These are phyloP conservation scores for Hesperophylax magnus DNA, from an alignment of 1,140 invertebrate species.

Conservation along the genomic window DNA sequence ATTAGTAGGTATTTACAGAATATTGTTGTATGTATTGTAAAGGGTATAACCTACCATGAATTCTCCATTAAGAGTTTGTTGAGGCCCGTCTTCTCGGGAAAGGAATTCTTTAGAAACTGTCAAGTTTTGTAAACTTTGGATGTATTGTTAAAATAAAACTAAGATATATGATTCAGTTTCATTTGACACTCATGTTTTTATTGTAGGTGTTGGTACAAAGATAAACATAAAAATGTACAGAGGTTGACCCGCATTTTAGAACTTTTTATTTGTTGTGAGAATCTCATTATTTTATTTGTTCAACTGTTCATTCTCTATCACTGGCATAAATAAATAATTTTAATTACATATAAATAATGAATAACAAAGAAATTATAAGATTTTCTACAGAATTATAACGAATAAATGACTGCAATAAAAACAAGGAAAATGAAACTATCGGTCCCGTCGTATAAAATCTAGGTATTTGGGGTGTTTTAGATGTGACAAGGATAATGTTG, in stretches of 20 bases:
- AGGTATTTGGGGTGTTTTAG: slow-evolving; percentile 47
- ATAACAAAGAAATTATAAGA: slow-evolving; percentile 54
- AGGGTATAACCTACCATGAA: slow-evolving; percentile 14
- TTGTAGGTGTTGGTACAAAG: slow-evolving; percentile 53
- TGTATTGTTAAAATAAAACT: slow-evolving; percentile 44
- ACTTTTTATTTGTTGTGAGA: slow-evolving; percentile 73
- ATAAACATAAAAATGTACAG: slow-evolving; percentile 50
- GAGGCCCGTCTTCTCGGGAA: background rate
- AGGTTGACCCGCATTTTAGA: slow-evolving; percentile 47
- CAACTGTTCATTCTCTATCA: slow-evolving; percentile 59
- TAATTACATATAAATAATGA: slow-evolving; percentile 52
- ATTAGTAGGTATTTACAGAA: background rate
- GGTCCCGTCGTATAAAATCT: slow-evolving; percentile 55
- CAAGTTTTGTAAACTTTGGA: slow-evolving; percentile 13
- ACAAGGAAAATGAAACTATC: slow-evolving; percentile 56
- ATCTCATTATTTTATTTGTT: slow-evolving; percentile 61
- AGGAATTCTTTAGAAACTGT: background rate
- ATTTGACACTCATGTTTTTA: slow-evolving; percentile 56
- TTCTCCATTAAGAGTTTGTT: slow-evolving; percentile 16
- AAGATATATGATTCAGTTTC: slow-evolving; percentile 53
- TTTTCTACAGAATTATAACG: slow-evolving; percentile 53
- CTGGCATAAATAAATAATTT: slow-evolving; percentile 54
- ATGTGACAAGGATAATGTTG: slow-evolving; percentile 2
- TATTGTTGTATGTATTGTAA: slow-evolving; percentile 1
- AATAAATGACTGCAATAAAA: slow-evolving; percentile 54